Evolutionary conservation across 64 coral and sea anemone genomes (phyloP), one percentile per base, ranked within the genome.

Genomic region (Porites australiensis): DNA sequence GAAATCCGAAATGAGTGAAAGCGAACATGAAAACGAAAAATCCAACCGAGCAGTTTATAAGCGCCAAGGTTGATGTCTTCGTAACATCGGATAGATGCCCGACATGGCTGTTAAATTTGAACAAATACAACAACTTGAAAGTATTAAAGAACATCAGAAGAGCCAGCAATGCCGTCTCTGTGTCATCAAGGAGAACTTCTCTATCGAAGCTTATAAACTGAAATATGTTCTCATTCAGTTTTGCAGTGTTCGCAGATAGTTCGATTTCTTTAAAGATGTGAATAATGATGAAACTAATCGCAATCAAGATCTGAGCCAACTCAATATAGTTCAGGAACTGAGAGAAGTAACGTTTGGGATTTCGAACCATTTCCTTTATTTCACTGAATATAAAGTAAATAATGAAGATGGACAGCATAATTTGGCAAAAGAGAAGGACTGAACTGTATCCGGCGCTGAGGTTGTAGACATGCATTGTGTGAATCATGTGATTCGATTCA

Each of bases 71-170:
- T 4, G 90, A 83, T 6, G 54, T 69, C 47, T 72, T 65, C 27
- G 75, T 45, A 5, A 92, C 79, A 13, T 77, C 52, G 15, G 82
- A 92, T 27, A 92, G 60, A 23, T 75, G 90, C 13, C 59, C 75
- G 4, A 92, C 79, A 22, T 83, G 90, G 19, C 70, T 75, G 57
- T 62, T 80, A 51, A 92, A 92, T 37, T 50, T 70, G 3, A 82
- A 27, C 52, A 72, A 55, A 6, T 74, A 60, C 15, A 92, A 66
- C 45, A 92, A 59, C 70, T 92, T 92, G 44, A 77, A 52, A 2
- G 90, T 92, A 79, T 92, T 92, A 54, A 92, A 84, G 44, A 92
- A 92, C 52, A 92, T 85, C 8, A 92, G 22, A 10, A 92, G 48
- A 22, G 90, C 90, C 10, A 92, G 44, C 3, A 92, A 58, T 3